A percentile compares a stretch with the other conserved stretches of the same genome.
Evolutionary conservation across 2,888 invertebrate genomes (phyloP).

Genomic region (Parnassius smintheus): DNA sequence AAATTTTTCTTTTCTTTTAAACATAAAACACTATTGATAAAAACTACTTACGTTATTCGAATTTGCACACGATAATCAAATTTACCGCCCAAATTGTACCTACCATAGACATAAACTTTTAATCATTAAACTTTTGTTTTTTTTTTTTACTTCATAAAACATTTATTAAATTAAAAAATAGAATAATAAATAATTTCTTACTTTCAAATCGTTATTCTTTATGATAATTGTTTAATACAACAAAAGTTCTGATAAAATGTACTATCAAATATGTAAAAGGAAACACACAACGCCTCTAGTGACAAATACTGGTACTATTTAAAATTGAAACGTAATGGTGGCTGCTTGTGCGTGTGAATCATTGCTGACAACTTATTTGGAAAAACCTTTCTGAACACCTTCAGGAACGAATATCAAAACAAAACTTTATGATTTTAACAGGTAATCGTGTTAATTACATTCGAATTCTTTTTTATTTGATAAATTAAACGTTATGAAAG

Average conservation of each 20-base stretch:
- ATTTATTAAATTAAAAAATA: not conserved
- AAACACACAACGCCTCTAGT: conserved; percentile 17
- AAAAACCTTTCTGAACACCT: conserved; percentile 59
- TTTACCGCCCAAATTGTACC: conserved; percentile 10
- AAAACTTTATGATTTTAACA: conserved; percentile 39
- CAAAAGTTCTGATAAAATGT: too few relatives aligned
- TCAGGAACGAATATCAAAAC: conserved; percentile 52
- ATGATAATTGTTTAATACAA: too few relatives aligned
- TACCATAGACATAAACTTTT: conserved; percentile 3
- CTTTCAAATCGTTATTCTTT: not conserved
- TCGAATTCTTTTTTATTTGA: conserved; percentile 33
- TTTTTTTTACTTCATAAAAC: not conserved
- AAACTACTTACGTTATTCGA: conserved; percentile 12
- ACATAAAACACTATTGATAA: too few relatives aligned
- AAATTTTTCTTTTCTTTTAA: too few relatives aligned
- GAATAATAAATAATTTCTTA: not conserved
- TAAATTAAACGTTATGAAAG: conserved; percentile 8
- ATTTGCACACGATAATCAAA: not conserved
- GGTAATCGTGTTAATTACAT: conserved; percentile 42
- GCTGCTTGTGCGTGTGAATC: conserved; percentile 62
- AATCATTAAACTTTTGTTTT: not conserved
- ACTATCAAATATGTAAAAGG: not conserved
- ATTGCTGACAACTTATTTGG: conserved; percentile 77
- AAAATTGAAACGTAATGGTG: conserved; percentile 68
- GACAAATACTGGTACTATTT: conserved; percentile 29